Evolutionary conservation across 1,140 invertebrate species (phyloP), one percentile per base, ranked within the genome.

Genomic region (Bactericera cockerelli): DNA sequence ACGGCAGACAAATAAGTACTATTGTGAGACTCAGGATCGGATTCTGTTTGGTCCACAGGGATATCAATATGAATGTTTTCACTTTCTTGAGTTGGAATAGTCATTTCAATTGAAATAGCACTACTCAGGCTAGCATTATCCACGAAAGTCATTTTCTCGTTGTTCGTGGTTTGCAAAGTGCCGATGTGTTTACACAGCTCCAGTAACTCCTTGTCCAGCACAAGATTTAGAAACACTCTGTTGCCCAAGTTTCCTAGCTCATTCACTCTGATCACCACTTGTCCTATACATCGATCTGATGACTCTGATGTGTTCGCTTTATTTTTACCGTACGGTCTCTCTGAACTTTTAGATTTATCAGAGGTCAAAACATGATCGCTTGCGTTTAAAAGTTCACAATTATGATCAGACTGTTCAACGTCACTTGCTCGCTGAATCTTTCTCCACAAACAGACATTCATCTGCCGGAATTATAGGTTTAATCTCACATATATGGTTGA

Each of bases 171-270:
- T 6, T 3, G n/a, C 13, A 31, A 4, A 31, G 28, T 31, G 22
- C 42, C 19, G 22, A 49, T 49, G 22, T 49, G 42, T 49, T 49
- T 49, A 16, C 42, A 49, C n/a, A 49, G 42, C 4, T 49, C 42
- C n/a, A 49, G n/a, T 4, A 49, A 49, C 8, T 49, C n/a, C 22
- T 49, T 49, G n/a, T 49, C 42, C 6, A 49, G 19, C 4, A 49
- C 4, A 6, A 49, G n/a, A n/a, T 49, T 49, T 16, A 49, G 22
- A 16, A 16, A 49, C 8, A 49, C 4, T 49, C 42, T 16, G n/a
- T 49, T 49, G 22, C 19, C 19, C 8, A 16, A 19, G n/a, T 49
- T 49, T 19, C 22, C 42, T 6, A 49, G 22, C 3, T 49, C 42
- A 22, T 49, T 49, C 42, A 49, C 19, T 49, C 22, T 49, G 22